Base-by-base conservation (phyloP, 2,888 invertebrate genomes). In the Cosmia trapezina region DNA sequence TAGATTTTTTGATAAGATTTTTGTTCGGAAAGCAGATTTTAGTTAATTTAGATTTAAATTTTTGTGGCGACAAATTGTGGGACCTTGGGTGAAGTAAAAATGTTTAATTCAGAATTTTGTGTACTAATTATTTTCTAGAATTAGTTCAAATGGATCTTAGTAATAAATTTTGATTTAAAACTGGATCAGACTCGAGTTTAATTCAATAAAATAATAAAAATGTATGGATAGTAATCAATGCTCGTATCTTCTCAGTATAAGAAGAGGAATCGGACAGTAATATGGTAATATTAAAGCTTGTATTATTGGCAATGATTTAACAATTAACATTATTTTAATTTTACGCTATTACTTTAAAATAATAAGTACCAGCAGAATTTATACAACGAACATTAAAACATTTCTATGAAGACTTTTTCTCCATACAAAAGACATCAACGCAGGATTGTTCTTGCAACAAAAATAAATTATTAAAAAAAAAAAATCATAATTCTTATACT, bases 351-450 rank as follows among this genome's bases (percentile, higher is more conserved):
- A 19, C 17, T n/a, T 8, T 59, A 6, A 47, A 53, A 37, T 51
- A 43, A 43, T 22, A 11, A 49, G 12, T 53, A 4, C 14, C 9
- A 33, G 14, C 22, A 28, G 8, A 22, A 14, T 41, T 17, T 14
- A 37, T 14, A 61, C 14, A 1, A 6, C 14, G 6, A 9, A 14
- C 12, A 37, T 8, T 7, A 9, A 3, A 7, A 28, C 1, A 28
- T n/a, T n/a, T 49, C 11, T 8, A 12, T 4, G 17, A 45, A 57
- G 0, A 61, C 11, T 6, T 53, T 57, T 53, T 62, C 14, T 51
- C 56, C 1, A 56, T 81, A 76, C 57, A 80, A 80, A 81, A 80
- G 79, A 80, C 81, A 71, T 80, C 81, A 81, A 80, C 79, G 81
- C 76, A n/a, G n/a, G n/a, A n/a, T n/a, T n/a, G n/a, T n/a, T n/a